Conservation (phyloP, 2,113 vertebrate genomes). For the Blennius ocellaris region DNA sequence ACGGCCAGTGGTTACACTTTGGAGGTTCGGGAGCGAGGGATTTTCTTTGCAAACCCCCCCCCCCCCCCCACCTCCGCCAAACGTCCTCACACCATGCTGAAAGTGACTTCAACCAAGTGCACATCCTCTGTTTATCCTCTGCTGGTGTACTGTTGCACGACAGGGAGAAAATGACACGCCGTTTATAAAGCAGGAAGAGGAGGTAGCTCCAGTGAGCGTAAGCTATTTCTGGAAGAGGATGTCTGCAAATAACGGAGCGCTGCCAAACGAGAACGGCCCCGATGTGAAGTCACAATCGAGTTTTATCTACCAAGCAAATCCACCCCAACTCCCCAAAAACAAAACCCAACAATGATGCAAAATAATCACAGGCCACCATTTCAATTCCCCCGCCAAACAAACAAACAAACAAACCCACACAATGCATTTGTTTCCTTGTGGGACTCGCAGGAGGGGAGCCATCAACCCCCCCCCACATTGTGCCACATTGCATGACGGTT, state of each 20-base stretch:
- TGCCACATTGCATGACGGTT: constrained; percentile 75
- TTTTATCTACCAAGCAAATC: too few relatives aligned
- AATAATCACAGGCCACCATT: constrained; percentile 28
- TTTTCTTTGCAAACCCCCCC: constrained; percentile 35
- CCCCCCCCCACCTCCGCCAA: constrained; percentile 34
- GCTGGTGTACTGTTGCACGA: constrained; percentile 64
- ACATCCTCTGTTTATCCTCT: constrained; percentile 56
- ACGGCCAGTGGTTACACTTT: constrained; percentile 25
- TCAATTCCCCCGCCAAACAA: constrained; percentile 67
- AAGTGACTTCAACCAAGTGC: constrained; percentile 58
- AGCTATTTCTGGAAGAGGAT: constrained; percentile 77
- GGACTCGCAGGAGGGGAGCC: too few relatives aligned
- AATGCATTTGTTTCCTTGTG: constrained; percentile 77
- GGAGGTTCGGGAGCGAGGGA: constrained; percentile 21
- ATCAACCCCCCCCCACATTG: constrained; percentile 56
- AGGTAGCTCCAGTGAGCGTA: constrained; percentile 72
- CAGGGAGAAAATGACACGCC: constrained; percentile 68
- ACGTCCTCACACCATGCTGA: constrained; percentile 52
- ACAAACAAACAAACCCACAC: too few relatives aligned
- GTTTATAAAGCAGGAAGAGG: constrained; percentile 74
- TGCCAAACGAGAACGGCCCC: constrained; percentile 57
- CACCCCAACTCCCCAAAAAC: too few relatives aligned
- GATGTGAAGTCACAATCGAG: constrained; percentile 8
- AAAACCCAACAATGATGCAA: constrained; percentile 39
- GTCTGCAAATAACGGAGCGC: constrained; percentile 66